These are phyloP conservation scores for Epicauta chinensis DNA, from an alignment of 1,140 invertebrate genomes.

Conservation along the genomic window DNA sequence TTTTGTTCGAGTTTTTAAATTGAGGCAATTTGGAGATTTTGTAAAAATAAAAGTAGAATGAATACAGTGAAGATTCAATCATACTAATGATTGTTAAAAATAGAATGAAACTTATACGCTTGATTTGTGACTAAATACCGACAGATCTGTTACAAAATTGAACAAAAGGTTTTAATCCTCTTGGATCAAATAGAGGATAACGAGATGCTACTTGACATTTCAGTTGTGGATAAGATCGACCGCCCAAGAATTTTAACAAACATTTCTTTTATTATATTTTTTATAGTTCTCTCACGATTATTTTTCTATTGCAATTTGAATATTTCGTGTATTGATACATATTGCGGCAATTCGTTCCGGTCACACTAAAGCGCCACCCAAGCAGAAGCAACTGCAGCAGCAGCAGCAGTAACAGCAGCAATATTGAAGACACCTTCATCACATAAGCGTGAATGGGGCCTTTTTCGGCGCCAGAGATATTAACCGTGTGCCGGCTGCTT, in stretches of 20 bases:
- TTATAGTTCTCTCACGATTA: no score
- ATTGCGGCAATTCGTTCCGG: no score
- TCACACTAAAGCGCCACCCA: conserved; percentile 25
- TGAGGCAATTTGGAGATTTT: conserved; percentile 15
- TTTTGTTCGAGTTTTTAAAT: conserved; percentile 10
- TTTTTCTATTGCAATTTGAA: no score
- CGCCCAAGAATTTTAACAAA: no score
- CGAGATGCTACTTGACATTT: no score
- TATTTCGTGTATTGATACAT: no score
- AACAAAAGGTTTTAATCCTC: no score
- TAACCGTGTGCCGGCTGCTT: conserved; percentile 25
- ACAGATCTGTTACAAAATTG: no score
- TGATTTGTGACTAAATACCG: conserved; percentile 3
- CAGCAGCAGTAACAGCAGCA: background rate
- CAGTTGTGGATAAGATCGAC: no score
- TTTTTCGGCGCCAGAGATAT: conserved; percentile 30
- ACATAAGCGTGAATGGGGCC: conserved; percentile 28
- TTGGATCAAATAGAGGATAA: no score
- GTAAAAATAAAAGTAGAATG: no score
- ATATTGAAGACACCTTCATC: conserved; percentile 26
- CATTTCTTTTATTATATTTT: no score
- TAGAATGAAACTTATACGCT: conserved; percentile 14
- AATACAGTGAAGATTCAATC: conserved; percentile 11
- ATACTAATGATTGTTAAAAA: conserved; percentile 12
- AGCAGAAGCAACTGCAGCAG: conserved; percentile 11